Percentiles rank a stretch among this genome's conserved stretches.
Conservation (phyloP, 53 echinoderm and acorn worm genomes). For the Echinometra lucunter region DNA sequence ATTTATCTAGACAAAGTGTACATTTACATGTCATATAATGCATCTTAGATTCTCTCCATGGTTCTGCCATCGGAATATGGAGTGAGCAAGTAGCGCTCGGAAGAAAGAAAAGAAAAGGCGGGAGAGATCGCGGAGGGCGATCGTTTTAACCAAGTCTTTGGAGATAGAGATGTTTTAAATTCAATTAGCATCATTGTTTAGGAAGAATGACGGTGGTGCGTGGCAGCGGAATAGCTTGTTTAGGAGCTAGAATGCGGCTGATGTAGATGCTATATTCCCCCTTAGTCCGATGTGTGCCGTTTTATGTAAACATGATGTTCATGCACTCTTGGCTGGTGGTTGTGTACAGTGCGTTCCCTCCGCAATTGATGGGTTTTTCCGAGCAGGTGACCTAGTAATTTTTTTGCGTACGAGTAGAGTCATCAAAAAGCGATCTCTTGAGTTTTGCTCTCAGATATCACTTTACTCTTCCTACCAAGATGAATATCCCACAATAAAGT, state of each 20-base stretch:
- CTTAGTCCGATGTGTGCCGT: neutral
- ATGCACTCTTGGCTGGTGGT: neutral
- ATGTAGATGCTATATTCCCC: neutral
- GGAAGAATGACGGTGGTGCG: neutral
- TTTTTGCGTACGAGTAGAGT: conserved; percentile 19
- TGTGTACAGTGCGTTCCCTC: conserved; percentile 53
- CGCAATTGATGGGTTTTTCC: conserved; percentile 29
- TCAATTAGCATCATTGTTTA: neutral
- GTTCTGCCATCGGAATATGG: neutral
- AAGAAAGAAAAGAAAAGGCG: neutral
- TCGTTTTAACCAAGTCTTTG: conserved; percentile 2
- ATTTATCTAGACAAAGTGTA: conserved; percentile 56
- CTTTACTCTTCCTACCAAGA: conserved; percentile 26
- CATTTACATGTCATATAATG: conserved; percentile 59
- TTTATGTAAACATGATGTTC: conserved; percentile 31
- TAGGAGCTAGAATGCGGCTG: neutral
- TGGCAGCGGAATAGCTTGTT: neutral
- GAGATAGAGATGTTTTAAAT: neutral
- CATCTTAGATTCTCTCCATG: conserved; percentile 12
- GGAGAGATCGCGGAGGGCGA: neutral
- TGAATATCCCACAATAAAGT: conserved; percentile 33
- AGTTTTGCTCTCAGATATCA: conserved; percentile 53
- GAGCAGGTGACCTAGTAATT: conserved; percentile 44
- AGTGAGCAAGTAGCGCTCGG: conserved; percentile 7
- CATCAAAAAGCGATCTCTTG: conserved; percentile 62